These are phyloP conservation scores for Neodiprion fabricii DNA, from an alignment of 1,140 invertebrate species.

Conservation along the genomic window DNA sequence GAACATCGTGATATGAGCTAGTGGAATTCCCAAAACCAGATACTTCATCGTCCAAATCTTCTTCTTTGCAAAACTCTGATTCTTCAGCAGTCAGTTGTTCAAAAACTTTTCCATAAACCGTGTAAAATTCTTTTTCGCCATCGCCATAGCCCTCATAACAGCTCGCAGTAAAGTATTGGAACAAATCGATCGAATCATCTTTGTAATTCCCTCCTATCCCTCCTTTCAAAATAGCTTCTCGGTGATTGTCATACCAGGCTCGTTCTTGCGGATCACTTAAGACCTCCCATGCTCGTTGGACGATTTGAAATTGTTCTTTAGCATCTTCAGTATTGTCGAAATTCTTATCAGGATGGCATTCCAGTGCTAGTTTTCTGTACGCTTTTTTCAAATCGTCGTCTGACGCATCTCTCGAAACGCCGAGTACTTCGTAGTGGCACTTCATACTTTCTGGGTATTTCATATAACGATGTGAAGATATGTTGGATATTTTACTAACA, in stretches of 20 bases:
- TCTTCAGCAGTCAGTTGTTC: slow-evolving; percentile 89
- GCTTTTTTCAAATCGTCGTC: slow-evolving; percentile 88
- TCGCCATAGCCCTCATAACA: slow-evolving; percentile 93
- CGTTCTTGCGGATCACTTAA: slow-evolving; percentile 92
- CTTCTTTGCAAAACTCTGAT: slow-evolving; percentile 77
- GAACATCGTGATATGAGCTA: slow-evolving; percentile 83
- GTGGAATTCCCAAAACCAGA: slow-evolving; percentile 87
- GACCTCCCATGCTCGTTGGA: slow-evolving; percentile 97
- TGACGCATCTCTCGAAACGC: slow-evolving; percentile 74
- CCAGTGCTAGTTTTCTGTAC: slow-evolving; percentile 86
- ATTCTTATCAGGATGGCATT: slow-evolving; percentile 92
- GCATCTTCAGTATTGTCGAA: slow-evolving; percentile 81
- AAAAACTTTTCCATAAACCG: slow-evolving; percentile 89
- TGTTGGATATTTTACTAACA: background rate
- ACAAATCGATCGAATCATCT: slow-evolving; percentile 89
- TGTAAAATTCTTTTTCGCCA: slow-evolving; percentile 87
- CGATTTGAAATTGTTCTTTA: slow-evolving; percentile 88
- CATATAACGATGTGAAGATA: background rate
- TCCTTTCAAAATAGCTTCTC: slow-evolving; percentile 87
- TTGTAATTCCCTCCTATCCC: slow-evolving; percentile 80
- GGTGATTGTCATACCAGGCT: slow-evolving; percentile 93
- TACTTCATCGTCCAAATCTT: slow-evolving; percentile 72
- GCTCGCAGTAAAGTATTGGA: slow-evolving; percentile 85
- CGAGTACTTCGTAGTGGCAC: slow-evolving; percentile 92
- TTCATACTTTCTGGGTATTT: slow-evolving; percentile 66